A percentile compares a stretch with the other conserved stretches of the same genome.
Conservation (phyloP, 2,797 vertebrate species). For the Enteromius afrohamiltoni region DNA sequence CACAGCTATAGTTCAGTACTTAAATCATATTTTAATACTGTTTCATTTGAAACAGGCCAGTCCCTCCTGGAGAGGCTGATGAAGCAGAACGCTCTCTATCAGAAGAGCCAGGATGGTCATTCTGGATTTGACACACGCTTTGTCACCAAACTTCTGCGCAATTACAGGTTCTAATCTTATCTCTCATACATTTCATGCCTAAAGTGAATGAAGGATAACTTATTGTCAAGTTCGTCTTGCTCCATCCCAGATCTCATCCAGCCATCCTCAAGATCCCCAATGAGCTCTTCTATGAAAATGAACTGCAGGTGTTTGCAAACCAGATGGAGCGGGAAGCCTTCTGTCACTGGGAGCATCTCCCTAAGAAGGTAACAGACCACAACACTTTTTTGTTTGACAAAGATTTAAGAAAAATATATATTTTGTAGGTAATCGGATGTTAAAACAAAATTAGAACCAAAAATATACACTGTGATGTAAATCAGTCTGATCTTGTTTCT, state of each 20-base stretch:
- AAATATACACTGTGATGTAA: neutral
- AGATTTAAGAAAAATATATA: neutral
- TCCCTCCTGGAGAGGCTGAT: slow-evolving; percentile 93
- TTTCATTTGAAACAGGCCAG: slow-evolving; percentile 69
- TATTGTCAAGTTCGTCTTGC: neutral
- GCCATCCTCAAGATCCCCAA: slow-evolving; percentile 88
- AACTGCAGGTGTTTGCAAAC: slow-evolving; percentile 81
- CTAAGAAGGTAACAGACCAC: slow-evolving; percentile 74
- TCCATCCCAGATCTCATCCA: slow-evolving; percentile 83
- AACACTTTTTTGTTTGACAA: neutral
- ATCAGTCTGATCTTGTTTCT: neutral
- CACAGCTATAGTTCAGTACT: neutral
- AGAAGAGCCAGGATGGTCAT: slow-evolving; percentile 67
- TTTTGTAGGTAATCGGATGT: neutral
- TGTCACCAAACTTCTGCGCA: slow-evolving; percentile 91
- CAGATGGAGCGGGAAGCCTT: slow-evolving; percentile 75
- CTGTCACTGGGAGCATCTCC: slow-evolving; percentile 86
- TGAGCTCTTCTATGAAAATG: slow-evolving; percentile 86
- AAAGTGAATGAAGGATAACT: slow-evolving; percentile 10
- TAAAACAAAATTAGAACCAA: neutral
- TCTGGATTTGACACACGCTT: slow-evolving; percentile 79
- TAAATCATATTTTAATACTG: slow-evolving; percentile 12
- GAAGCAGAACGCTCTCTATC: slow-evolving; percentile 81
- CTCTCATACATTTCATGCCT: slow-evolving; percentile 7
- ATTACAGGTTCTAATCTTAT: slow-evolving; percentile 85